phyloP scores from a whole-genome alignment of 92 coral and sea anemone species.

The Palythoa heliodiscus region DNA sequence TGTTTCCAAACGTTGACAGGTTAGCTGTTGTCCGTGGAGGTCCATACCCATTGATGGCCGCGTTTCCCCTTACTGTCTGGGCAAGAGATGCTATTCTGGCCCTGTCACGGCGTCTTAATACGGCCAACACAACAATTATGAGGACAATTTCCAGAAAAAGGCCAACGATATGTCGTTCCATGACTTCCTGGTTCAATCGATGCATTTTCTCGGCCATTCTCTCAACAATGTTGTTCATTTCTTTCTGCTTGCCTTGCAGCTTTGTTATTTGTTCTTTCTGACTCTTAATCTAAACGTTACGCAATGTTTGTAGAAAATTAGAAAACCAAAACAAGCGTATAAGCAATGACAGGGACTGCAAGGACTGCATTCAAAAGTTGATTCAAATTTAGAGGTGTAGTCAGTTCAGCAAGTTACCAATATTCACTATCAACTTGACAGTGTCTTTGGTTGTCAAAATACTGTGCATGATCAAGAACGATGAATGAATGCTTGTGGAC shows the following conservation, averaged over 20 bases:
- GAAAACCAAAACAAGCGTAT: too few relatives aligned
- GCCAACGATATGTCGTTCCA: conserved; percentile 94
- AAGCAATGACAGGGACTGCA: too few relatives aligned
- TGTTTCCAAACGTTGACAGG: conserved; percentile 53
- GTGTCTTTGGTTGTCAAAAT: too few relatives aligned
- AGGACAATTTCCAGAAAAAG: conserved; percentile 77
- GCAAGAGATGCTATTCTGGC: conserved; percentile 35
- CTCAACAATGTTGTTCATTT: conserved; percentile 16
- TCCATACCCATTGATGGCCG: conserved; percentile 16
- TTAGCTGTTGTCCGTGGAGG: conserved; percentile 48
- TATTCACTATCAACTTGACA: too few relatives aligned
- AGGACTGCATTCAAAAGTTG: too few relatives aligned
- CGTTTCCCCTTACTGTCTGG: conserved; percentile 21
- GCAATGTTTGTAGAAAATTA: background rate
- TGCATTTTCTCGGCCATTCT: conserved; percentile 29
- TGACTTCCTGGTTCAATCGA: conserved; percentile 59
- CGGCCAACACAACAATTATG: conserved; percentile 65
- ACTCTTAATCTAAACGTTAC: conserved; percentile 46
- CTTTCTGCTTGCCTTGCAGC: conserved; percentile 32
- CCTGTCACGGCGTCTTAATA: conserved; percentile 71
- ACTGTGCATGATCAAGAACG: too few relatives aligned
- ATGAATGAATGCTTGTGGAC: too few relatives aligned
- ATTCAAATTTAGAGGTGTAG: too few relatives aligned
- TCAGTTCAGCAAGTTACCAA: too few relatives aligned
- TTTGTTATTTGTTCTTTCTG: conserved; percentile 41